Percentiles rank a stretch among this genome's conserved stretches.
Conservation (phyloP, 2,888 invertebrate species). For the Epistrophe grossulariae region DNA sequence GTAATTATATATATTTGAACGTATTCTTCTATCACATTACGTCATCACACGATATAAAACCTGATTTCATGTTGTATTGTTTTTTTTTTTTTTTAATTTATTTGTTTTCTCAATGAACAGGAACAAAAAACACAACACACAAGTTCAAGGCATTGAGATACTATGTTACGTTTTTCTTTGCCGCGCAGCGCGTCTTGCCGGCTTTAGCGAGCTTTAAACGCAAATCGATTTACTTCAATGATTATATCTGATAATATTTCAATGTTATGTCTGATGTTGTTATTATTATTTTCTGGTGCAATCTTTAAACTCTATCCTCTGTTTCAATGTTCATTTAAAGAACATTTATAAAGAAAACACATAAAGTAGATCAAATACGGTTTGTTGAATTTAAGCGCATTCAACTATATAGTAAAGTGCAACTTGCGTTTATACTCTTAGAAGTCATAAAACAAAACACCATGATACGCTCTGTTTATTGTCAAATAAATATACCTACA, state of each 20-base stretch:
- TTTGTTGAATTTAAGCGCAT: constrained; percentile 3
- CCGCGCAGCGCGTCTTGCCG: background rate
- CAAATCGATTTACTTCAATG: constrained; percentile 45
- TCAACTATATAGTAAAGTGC: constrained; percentile 18
- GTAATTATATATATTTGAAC: constrained; percentile 1
- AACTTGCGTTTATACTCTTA: constrained; percentile 18
- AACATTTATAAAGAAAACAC: background rate
- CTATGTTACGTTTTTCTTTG: background rate
- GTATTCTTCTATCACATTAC: constrained; percentile 4
- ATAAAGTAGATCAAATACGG: constrained; percentile 30
- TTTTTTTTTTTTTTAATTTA: background rate
- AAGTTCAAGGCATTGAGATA: constrained; percentile 27
- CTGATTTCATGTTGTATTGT: background rate
- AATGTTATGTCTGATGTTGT: constrained; percentile 34
- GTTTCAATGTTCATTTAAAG: constrained; percentile 14
- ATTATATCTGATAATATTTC: constrained; percentile 22
- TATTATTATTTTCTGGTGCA: background rate
- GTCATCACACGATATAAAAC: constrained; percentile 30
- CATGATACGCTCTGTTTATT: constrained; percentile 36
- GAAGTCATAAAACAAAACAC: constrained; percentile 20
- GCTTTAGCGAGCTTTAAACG: constrained; percentile 23
- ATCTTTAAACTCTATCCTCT: constrained; percentile 21
- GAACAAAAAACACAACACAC: constrained; percentile 12
- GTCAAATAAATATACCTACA: background rate
- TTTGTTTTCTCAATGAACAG: constrained; percentile 21